A percentile compares a stretch with the other conserved stretches of the same genome.
Evolutionary conservation across 2,797 vertebrate genomes (phyloP).

Genomic region (Rallus crepitans): DNA sequence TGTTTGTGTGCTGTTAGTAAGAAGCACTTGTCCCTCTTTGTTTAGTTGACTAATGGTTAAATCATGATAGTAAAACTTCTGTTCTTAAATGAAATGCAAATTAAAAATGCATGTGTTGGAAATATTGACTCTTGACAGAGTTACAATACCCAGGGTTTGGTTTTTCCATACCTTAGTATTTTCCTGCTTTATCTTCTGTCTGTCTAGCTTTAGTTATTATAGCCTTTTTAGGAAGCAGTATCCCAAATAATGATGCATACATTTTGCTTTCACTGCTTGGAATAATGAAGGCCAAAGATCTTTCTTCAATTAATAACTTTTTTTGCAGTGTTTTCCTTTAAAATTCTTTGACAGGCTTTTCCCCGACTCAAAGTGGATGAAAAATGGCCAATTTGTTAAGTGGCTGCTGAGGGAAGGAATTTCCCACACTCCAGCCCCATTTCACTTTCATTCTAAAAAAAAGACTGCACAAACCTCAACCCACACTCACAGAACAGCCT

Average conservation of each 20-base stretch:
- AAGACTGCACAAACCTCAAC: not conserved
- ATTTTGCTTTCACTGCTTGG: conserved; percentile 5
- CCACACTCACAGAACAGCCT: not conserved
- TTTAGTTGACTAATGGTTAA: conserved; percentile 6
- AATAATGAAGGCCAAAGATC: conserved; percentile 40
- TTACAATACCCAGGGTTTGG: not conserved
- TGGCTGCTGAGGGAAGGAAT: conserved; percentile 34
- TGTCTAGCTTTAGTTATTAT: not conserved
- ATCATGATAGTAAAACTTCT: conserved; percentile 5
- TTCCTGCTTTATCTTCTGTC: conserved; percentile 29
- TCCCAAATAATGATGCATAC: conserved; percentile 18
- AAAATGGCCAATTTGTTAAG: conserved; percentile 26
- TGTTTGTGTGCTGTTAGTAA: not conserved
- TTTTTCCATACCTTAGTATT: conserved; percentile 29
- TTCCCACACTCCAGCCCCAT: conserved; percentile 39
- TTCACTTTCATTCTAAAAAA: conserved; percentile 13
- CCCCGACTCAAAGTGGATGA: not conserved
- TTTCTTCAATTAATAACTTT: conserved; percentile 51
- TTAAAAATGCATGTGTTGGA: conserved; percentile 40
- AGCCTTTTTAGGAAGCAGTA: conserved; percentile 59
- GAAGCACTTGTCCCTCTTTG: not conserved
- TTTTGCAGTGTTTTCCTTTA: conserved; percentile 51
- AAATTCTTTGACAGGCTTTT: conserved; percentile 17
- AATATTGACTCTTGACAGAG: conserved; percentile 6
- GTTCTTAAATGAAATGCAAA: conserved; percentile 47